Evolutionary conservation across 2,797 vertebrate species (phyloP), one percentile per base, ranked within the genome.

Genomic region (Rhyacichthys aspro): DNA sequence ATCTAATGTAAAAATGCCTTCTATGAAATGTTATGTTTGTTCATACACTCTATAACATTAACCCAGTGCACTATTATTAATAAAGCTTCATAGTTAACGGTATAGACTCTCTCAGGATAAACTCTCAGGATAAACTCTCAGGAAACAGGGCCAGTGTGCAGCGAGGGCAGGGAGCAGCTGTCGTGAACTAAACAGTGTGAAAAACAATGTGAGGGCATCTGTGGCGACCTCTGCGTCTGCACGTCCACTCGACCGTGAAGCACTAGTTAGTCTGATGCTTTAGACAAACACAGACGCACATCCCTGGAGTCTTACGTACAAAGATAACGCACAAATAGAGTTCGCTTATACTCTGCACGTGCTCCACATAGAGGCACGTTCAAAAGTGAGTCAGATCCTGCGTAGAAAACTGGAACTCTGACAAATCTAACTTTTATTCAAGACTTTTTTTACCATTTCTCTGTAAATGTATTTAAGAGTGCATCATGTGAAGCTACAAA

Each of bases 141-240:
- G 9, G 38, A 47, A n/a, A 46, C 38, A n/a, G 42, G 16, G 44
- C 49, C 56, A 34, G 2, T 15, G 16, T 52, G 67, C 11, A 38
- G n/a, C 37, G 3, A 0, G 67, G 65, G 54, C 62, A 76, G 62
- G 68, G 9, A 79, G 67, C 72, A 74, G 63, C 75, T 68, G 63
- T 57, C 50, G 1, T 19, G 36, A 46, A 74, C 68, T 59, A 54
- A 45, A 52, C 63, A 64, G 46, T 61, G 52, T 1, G 34, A 55
- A 59, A 74, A 78, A 76, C 52, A 61, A 63, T 66, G 11, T 0
- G 57, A 74, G 67, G 80, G 50, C 74, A 64, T 55, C 9, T 36
- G 49, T 1, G 64, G 15, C 75, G 64, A 82, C 75, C 83, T 61
- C 61, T 54, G 66, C 67, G 65, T 86, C 79, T 71, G 73, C 59